Base-by-base conservation (phyloP, 2,797 vertebrate genomes). In the Perodicticus potto region DNA sequence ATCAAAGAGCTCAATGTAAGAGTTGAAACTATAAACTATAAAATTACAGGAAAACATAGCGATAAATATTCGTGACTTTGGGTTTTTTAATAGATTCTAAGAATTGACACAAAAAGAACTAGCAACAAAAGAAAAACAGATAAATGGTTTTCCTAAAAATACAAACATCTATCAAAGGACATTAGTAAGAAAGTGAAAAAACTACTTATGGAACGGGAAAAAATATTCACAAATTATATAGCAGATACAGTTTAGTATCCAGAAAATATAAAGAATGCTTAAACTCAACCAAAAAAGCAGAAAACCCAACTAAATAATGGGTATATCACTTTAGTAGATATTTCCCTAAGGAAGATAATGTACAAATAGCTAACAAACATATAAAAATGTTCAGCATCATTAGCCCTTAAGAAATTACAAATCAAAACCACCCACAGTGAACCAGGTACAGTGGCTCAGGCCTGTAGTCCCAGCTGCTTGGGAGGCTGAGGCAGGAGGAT, bases 261-360 rank as follows among this genome's bases (percentile, higher is more conserved):
- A 94, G 11, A 95, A 72, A 61, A 77, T 57, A 84, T 57, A 76
- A 90, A 57, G 25, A 63, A 86, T 13, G 45, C 23, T 53, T 57
- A 81, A 85, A 69, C 4, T 91, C n/a, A 76, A 83, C 25, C 80
- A 74, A 94, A 85, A 85, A 88, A 20, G 34, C n/a, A 74, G 86
- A 45, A 17, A 72, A 65, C 1, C 32, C 45, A 77, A 27, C 87
- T 82, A 86, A 65, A 69, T 55, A 93, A 67, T 27, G n/a, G 9
- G 11, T 32, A 86, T 85, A 86, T 73, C 23, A 86, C 23, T 78
- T 70, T 8, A 76, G 25, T 16, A 87, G 49, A 74, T 22, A 87
- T 84, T 84, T 83, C 49, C 78, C 29, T 70, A 78, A 86, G 76
- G 34, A 89, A 90, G 29, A 86, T 29, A 59, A 7, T n/a, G 53